phyloP scores from a whole-genome alignment of 2,888 invertebrate species.

The Scaeva pyrastri region DNA sequence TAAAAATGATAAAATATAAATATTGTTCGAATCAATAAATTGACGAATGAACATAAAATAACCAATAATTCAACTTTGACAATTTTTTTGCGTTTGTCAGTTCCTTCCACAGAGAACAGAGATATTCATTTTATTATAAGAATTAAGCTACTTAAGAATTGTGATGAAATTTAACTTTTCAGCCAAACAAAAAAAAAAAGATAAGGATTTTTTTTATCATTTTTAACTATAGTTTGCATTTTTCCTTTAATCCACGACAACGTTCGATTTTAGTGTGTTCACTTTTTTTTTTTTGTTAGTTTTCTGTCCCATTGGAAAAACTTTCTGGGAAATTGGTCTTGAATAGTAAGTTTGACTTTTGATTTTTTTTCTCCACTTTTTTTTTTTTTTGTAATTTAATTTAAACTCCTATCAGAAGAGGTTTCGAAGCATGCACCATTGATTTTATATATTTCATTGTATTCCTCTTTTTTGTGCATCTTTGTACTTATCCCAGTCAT shows the following conservation, averaged over 20 bases:
- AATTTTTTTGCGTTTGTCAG: no score
- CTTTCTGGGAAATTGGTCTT: neutral
- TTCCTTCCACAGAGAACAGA: no score
- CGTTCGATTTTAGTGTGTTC: neutral
- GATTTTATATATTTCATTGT: neutral
- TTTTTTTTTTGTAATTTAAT: no score
- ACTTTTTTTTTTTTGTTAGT: neutral
- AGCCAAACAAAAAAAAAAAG: neutral
- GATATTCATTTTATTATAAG: no score
- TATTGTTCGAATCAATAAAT: no score
- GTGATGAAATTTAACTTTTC: neutral
- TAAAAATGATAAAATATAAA: no score
- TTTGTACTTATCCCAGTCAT: neutral
- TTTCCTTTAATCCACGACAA: neutral
- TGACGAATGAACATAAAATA: no score
- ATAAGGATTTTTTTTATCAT: no score
- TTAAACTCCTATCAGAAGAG: neutral
- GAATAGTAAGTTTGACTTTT: slow-evolving; percentile 4
- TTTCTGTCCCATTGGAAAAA: neutral
- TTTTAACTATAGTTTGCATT: neutral
- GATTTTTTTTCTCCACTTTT: neutral
- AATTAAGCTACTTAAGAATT: no score
- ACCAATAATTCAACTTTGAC: no score
- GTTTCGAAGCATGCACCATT: neutral
- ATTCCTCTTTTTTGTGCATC: neutral